A percentile compares a stretch with the other conserved stretches of the same genome.
Conservation (phyloP, 1,140 invertebrate genomes). For the Drosophila ambigua region DNA sequence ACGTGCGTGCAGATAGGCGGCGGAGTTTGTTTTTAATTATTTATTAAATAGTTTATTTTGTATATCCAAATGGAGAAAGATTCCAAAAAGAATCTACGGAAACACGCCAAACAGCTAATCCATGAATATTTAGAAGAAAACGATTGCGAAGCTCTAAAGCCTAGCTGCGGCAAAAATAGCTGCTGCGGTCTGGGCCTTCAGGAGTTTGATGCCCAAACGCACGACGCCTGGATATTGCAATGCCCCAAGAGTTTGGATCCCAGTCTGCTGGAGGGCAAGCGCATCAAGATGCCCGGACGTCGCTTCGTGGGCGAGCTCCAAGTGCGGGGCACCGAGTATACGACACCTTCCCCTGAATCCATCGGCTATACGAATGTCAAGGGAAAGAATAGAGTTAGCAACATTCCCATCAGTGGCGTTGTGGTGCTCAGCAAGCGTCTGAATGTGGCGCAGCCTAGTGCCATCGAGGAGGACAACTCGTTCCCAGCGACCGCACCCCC, state of each 20-base stretch:
- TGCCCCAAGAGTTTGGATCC: conserved; percentile 50
- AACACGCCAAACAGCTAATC: neutral
- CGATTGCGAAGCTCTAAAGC: neutral
- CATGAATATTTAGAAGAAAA: conserved; percentile 37
- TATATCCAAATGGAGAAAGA: conserved; percentile 19
- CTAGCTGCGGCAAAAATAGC: neutral
- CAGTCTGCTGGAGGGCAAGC: conserved; percentile 20
- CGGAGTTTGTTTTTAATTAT: neutral
- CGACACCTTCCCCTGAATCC: neutral
- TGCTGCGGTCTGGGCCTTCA: conserved; percentile 26
- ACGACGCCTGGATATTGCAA: conserved; percentile 67
- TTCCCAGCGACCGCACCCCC: conserved; percentile 13
- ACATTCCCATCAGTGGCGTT: conserved; percentile 29
- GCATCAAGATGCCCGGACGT: conserved; percentile 59
- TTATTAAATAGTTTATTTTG: conserved; percentile 9
- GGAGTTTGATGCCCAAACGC: conserved; percentile 31
- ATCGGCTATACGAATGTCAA: conserved; percentile 54
- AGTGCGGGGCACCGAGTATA: conserved; percentile 34
- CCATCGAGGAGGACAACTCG: neutral
- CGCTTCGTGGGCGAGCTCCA: conserved; percentile 44
- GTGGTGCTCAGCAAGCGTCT: conserved; percentile 50
- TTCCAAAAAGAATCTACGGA: neutral
- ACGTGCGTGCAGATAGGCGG: conserved; percentile 24
- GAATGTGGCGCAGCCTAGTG: conserved; percentile 11
- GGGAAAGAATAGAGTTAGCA: conserved; percentile 30